These are phyloP conservation scores for Unio delphinus DNA, from an alignment of 2,888 invertebrate species.

Conservation along the genomic window DNA sequence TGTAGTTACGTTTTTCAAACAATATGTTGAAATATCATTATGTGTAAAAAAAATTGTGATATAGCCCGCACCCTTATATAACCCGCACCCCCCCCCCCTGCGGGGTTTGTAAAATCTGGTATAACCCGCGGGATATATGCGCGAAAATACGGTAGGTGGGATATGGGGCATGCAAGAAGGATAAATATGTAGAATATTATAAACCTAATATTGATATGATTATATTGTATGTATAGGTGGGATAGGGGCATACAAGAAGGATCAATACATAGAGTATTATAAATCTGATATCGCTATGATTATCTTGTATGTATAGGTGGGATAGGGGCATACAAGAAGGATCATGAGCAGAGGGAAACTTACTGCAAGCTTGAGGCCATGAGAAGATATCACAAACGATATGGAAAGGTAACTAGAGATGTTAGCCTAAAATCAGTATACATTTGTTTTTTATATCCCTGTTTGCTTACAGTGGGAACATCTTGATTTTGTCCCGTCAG, in stretches of 20 bases:
- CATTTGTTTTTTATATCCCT: too few species aligned
- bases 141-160: slow-evolving; percentile 74
- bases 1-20: too few species aligned
- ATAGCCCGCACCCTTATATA: too few species aligned
- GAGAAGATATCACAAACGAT: slow-evolving; percentile 84
- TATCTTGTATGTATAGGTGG: slow-evolving; percentile 71
- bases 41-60: too few species aligned
- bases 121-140: too few species aligned
- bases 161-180: slow-evolving; percentile 75
- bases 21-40: too few species aligned
- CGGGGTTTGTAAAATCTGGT: too few species aligned
- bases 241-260: slow-evolving; percentile 76
- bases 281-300: neutral
- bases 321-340: slow-evolving; percentile 76
- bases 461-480: too few species aligned
- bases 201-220: neutral
- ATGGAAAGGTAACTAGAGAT: slow-evolving; percentile 75
- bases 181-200: slow-evolving; percentile 65
- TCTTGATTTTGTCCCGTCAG: too few species aligned
- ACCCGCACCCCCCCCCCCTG: too few species aligned
- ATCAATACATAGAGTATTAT: slow-evolving; percentile 64
- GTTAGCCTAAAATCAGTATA: too few species aligned
- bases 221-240: slow-evolving; percentile 71
- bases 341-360: slow-evolving; percentile 78
- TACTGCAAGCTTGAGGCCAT: slow-evolving; percentile 86